These are phyloP conservation scores for Dermochelys coriacea DNA, from an alignment of 2,797 vertebrate genomes.

Conservation along the genomic window DNA sequence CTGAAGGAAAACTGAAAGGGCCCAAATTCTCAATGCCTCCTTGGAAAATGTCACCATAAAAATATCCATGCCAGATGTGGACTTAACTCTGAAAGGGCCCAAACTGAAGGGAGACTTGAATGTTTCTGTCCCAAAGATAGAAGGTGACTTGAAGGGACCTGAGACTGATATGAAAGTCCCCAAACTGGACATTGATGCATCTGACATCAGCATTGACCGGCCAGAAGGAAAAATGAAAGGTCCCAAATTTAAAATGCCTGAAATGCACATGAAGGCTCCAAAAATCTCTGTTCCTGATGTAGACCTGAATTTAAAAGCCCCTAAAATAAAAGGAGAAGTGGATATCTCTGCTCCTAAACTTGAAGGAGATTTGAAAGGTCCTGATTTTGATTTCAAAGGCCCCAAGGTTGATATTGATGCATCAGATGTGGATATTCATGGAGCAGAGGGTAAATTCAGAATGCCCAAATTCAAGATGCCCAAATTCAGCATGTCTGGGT, in stretches of 20 bases:
- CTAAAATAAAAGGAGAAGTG: slow-evolving; percentile 22
- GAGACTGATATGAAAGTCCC: slow-evolving; percentile 61
- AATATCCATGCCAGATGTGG: slow-evolving; percentile 68
- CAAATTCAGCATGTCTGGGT: slow-evolving; percentile 50
- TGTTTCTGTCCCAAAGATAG: neutral
- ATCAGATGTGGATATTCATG: neutral
- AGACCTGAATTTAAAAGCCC: slow-evolving; percentile 17
- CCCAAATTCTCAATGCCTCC: slow-evolving; percentile 18
- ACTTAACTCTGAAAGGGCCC: slow-evolving; percentile 25
- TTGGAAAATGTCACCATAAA: neutral
- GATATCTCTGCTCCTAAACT: neutral
- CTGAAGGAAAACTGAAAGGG: slow-evolving; percentile 72
- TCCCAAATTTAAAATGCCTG: slow-evolving; percentile 59
- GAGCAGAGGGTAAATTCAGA: slow-evolving; percentile 64
- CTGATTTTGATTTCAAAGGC: neutral
- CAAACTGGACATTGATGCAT: slow-evolving; percentile 39
- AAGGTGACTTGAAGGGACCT: slow-evolving; percentile 58
- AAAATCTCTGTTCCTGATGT: neutral
- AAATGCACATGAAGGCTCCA: slow-evolving; percentile 40
- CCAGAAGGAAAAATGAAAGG: slow-evolving; percentile 71
- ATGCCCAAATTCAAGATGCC: slow-evolving; percentile 76
- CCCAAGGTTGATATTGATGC: slow-evolving; percentile 7
- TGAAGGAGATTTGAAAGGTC: slow-evolving; percentile 47
- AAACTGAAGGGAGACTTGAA: neutral
- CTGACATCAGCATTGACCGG: slow-evolving; percentile 45